These are phyloP conservation scores for Myotis daubentonii DNA, from an alignment of 2,797 vertebrate species.

Conservation along the genomic window DNA sequence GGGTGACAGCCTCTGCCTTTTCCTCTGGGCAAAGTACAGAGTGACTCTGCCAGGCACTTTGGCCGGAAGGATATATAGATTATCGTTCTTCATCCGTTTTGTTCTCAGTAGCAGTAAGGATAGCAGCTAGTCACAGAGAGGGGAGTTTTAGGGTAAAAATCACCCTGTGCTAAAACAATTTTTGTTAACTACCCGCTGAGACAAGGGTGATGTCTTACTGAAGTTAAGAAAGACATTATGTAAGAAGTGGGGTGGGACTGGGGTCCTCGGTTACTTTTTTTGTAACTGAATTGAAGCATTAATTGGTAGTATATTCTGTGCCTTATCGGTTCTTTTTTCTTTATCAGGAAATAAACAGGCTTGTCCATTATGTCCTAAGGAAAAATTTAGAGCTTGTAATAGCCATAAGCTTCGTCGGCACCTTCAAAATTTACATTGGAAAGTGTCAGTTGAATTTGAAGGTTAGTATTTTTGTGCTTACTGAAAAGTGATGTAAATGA, in stretches of 20 bases:
- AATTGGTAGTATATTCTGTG: conserved; percentile 21
- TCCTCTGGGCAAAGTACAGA: neutral
- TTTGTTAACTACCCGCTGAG: neutral
- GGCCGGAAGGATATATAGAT: neutral
- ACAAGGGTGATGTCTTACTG: neutral
- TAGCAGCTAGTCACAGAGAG: neutral
- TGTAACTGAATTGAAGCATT: neutral
- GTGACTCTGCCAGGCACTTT: neutral
- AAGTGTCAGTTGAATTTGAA: conserved; percentile 97
- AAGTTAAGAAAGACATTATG: neutral
- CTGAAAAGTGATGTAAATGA: neutral
- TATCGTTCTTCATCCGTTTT: neutral
- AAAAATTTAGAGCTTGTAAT: conserved; percentile 95
- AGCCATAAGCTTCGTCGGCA: conserved; percentile 94
- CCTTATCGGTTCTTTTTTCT: neutral
- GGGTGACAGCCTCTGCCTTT: neutral
- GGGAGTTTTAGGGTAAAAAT: neutral
- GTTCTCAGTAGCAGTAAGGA: neutral
- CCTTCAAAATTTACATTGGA: conserved; percentile 98
- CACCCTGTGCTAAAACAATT: neutral
- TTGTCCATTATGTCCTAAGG: conserved; percentile 95
- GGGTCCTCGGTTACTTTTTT: neutral
- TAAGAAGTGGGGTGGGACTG: neutral
- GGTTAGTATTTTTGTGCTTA: conserved; percentile 84
- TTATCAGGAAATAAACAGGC: conserved; percentile 90